These are phyloP conservation scores for Spondyliosoma cantharus DNA, from an alignment of 2,797 vertebrate genomes.

Conservation along the genomic window DNA sequence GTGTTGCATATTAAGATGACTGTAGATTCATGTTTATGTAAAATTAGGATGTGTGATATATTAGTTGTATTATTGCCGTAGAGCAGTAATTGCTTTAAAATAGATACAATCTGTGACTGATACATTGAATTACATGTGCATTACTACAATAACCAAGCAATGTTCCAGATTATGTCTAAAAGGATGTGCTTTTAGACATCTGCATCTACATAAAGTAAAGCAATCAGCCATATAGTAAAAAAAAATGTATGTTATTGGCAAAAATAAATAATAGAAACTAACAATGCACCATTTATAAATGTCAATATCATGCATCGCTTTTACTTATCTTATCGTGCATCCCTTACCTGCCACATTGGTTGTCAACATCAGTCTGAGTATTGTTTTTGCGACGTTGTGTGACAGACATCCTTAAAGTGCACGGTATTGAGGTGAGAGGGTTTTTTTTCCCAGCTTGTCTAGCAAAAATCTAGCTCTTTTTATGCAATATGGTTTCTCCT, in stretches of 20 bases:
- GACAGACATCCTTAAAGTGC: not conserved
- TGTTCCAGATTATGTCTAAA: not conserved
- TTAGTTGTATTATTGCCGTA: not conserved
- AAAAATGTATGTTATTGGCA: not conserved
- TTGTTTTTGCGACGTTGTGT: not conserved
- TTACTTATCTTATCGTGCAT: too few relatives aligned
- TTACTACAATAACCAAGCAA: not conserved
- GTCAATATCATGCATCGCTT: not conserved
- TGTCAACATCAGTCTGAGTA: not conserved
- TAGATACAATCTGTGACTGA: not conserved
- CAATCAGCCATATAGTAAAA: not conserved
- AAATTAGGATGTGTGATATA: not conserved
- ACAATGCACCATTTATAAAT: not conserved
- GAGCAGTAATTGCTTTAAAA: not conserved
- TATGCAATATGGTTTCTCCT: not conserved
- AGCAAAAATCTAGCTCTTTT: not conserved
- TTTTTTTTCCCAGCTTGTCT: not conserved
- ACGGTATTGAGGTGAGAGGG: not conserved
- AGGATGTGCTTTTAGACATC: not conserved
- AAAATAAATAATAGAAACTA: not conserved
- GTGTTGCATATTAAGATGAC: slow-evolving; percentile 3
- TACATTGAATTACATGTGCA: not conserved
- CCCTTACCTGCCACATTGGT: not conserved
- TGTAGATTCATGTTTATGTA: not conserved
- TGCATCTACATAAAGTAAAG: not conserved